phyloP scores from a whole-genome alignment of 1,140 invertebrate species.

The Trissolcus basalis region DNA sequence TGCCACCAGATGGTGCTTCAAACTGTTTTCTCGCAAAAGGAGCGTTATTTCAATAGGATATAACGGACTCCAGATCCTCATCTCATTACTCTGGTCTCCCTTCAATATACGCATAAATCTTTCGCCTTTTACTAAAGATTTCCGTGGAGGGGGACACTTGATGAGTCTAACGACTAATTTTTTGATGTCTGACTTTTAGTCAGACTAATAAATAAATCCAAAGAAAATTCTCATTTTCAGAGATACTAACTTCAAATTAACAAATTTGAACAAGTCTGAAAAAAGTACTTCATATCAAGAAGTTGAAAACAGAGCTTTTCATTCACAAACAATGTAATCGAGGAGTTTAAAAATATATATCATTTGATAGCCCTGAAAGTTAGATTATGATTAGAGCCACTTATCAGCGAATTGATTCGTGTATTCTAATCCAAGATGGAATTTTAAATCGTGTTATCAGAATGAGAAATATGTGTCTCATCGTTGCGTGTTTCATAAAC shows the following conservation, averaged over 20 bases:
- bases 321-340: no score
- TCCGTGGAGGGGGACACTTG: constrained; percentile 30
- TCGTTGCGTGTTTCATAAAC: constrained; percentile 26
- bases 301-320: no score
- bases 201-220: not conserved
- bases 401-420: no score
- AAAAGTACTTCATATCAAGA: no score
- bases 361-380: no score
- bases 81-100: constrained; percentile 21
- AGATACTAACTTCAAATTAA: no score
- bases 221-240: not conserved
- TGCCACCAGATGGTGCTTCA: not conserved
- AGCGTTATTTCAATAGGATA: not conserved
- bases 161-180: constrained; percentile 13
- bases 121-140: constrained; percentile 22
- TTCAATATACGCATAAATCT: constrained; percentile 6
- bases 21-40: not conserved
- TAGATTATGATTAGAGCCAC: not conserved
- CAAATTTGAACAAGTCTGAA: no score
- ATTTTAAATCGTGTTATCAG: constrained; percentile 14
- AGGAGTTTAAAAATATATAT: no score
- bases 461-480: constrained; percentile 8
- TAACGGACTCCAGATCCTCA: not conserved
- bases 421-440: no score
- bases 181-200: not conserved